These are phyloP conservation scores for Sarcophaga variegata DNA, from an alignment of 2,888 invertebrate genomes.

Conservation along the genomic window DNA sequence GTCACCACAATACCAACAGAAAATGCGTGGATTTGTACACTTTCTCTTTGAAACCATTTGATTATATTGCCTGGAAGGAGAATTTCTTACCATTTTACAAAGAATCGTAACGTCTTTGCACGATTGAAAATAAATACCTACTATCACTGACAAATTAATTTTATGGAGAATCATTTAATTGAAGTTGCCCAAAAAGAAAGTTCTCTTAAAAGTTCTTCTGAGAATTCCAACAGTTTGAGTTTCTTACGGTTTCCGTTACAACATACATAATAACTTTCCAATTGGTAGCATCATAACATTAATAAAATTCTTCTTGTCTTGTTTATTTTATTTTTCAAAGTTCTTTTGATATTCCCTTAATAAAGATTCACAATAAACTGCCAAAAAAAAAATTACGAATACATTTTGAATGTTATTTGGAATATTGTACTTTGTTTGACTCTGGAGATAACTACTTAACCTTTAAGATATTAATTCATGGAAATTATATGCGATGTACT, in stretches of 20 bases:
- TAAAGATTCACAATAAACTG: no score
- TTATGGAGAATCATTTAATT: conserved; percentile 14
- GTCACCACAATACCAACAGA: no score
- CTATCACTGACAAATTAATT: not conserved
- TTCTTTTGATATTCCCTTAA: no score
- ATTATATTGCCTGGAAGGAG: conserved; percentile 2
- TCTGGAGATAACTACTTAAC: no score
- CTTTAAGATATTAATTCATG: no score
- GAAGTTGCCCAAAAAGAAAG: not conserved
- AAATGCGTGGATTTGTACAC: no score
- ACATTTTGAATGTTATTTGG: no score
- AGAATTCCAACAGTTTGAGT: not conserved
- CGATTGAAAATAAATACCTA: not conserved
- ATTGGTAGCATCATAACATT: not conserved
- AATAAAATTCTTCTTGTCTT: not conserved
- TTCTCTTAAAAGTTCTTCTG: conserved; percentile 7
- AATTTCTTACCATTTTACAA: not conserved
- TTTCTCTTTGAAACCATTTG: not conserved
- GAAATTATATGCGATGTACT: no score
- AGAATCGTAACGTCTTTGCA: not conserved
- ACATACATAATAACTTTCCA: not conserved
- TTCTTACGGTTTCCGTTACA: not conserved
- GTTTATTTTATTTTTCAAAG: not conserved
- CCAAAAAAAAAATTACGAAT: no score
- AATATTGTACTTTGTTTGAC: no score